Evolutionary conservation across 1,140 invertebrate species (phyloP).

Genomic region (Ruditapes philippinarum): DNA sequence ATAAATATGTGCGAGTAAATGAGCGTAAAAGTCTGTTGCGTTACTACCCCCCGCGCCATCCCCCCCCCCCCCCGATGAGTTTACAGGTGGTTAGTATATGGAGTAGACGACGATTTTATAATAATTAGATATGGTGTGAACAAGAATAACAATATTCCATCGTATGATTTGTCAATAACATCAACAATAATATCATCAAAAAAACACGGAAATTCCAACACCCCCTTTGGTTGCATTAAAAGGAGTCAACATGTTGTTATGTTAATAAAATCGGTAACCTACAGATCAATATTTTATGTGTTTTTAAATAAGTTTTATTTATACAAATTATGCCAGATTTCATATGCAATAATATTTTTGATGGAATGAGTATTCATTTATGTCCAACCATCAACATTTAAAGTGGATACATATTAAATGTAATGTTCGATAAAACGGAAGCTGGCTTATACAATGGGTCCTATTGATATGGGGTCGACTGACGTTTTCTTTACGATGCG

Average conservation of each 20-base stretch:
- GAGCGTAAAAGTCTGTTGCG: no score
- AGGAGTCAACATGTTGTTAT: constrained; percentile 1
- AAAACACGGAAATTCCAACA: constrained; percentile 26
- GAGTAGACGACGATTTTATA: no score
- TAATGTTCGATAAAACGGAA: neutral
- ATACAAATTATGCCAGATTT: constrained; percentile 24
- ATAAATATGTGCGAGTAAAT: no score
- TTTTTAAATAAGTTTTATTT: constrained; percentile 29
- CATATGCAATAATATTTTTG: neutral
- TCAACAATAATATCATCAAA: no score
- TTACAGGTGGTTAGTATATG: no score
- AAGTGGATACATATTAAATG: neutral
- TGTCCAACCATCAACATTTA: neutral
- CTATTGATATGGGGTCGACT: no score
- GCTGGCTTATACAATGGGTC: neutral
- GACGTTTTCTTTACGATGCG: neutral
- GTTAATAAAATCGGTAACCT: constrained; percentile 8
- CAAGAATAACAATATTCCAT: no score
- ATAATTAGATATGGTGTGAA: no score
- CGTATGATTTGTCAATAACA: no score
- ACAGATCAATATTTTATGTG: neutral
- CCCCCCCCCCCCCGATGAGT: no score
- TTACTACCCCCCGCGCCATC: no score
- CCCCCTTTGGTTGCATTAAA: constrained; percentile 10
- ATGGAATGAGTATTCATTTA: neutral